Conservation (phyloP, 2,113 vertebrate species). For the Lasiurus borealis region DNA sequence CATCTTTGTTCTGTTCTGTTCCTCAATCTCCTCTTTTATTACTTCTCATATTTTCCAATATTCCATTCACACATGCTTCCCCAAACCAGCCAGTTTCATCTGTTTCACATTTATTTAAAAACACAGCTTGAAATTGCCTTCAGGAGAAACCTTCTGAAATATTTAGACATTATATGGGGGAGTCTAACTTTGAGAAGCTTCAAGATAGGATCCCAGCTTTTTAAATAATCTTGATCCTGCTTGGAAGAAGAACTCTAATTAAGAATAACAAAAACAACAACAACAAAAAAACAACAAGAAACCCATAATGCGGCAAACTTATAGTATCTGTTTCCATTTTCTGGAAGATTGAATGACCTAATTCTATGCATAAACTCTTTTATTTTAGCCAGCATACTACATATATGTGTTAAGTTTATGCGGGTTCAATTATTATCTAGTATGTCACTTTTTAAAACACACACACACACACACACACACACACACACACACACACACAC, state of each 20-base stretch:
- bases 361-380: background rate
- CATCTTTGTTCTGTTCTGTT: fast-evolving
- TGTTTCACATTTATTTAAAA: slow-evolving; percentile 19
- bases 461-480: background rate
- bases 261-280: background rate
- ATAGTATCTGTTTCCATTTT: background rate
- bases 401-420: background rate
- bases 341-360: background rate
- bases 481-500: background rate
- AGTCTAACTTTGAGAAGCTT: slow-evolving; percentile 15
- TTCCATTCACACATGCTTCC: background rate
- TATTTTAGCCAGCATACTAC: background rate
- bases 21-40: background rate
- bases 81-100: background rate
- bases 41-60: background rate
- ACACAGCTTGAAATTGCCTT: background rate
- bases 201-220: background rate
- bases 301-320: background rate
- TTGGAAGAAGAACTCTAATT: background rate
- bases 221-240: background rate
- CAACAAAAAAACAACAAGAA: background rate
- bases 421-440: background rate
- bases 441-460: background rate
- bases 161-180: background rate
- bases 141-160: background rate